These are phyloP conservation scores for Monoplex corrugatus DNA, from an alignment of 2,888 invertebrate species.

Conservation along the genomic window DNA sequence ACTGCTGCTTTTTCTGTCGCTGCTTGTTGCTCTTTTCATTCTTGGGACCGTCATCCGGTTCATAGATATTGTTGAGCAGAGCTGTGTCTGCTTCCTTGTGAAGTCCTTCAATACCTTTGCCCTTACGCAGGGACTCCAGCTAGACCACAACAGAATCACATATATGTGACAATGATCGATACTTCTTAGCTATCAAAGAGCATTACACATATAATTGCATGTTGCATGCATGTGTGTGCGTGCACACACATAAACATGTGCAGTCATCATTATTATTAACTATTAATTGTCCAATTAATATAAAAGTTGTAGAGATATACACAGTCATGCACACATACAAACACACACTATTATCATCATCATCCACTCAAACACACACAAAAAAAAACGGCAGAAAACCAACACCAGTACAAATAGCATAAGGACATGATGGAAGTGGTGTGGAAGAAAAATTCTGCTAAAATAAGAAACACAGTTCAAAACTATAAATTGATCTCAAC, in stretches of 20 bases:
- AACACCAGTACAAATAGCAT: too few species aligned
- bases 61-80: constrained; percentile 76
- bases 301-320: not conserved
- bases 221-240: not conserved
- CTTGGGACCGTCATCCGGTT: constrained; percentile 75
- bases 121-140: constrained; percentile 73
- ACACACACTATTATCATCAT: not conserved
- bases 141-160: too few species aligned
- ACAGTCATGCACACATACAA: not conserved
- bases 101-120: constrained; percentile 71
- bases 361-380: too few species aligned
- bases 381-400: too few species aligned
- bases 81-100: constrained; percentile 74
- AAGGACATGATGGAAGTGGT: too few species aligned
- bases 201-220: not conserved
- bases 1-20: constrained; percentile 62
- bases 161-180: not conserved
- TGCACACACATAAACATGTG: not conserved
- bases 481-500: too few species aligned
- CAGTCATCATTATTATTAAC: too few species aligned
- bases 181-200: not conserved
- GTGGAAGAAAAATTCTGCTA: too few species aligned
- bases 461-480: too few species aligned
- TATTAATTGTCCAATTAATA: too few species aligned
- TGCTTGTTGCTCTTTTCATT: constrained; percentile 77